Base-by-base conservation (phyloP, 2,797 vertebrate genomes). In the Threskiornis aethiopicus region DNA sequence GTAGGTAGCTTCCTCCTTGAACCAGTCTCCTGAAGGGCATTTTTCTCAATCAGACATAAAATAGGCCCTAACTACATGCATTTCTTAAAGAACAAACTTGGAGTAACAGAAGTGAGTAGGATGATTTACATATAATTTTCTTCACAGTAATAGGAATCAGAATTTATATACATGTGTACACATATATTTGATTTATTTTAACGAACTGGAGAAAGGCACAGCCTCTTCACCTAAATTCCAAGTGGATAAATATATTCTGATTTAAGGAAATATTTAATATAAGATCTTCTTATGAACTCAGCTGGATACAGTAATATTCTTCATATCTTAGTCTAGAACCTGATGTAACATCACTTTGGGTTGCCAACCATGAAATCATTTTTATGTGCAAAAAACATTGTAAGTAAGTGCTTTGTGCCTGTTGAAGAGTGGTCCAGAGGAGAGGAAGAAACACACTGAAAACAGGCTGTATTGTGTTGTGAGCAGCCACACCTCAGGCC, bases 311-410 rank as follows among this genome's bases (percentile, higher is more conserved):
- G 25, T 49, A 61, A 49, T 52, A 76, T 15, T 11, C 37, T 91
- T 77, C 16, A 13, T 77, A 39, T 67, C 39, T 77, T 94, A 11
- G 5, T 57, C 58, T 73, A 58, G 46, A 65, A 65, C 19, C 33
- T 72, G 29, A 39, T 76, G 4, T 6, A 46, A 41, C n/a, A 37
- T 67, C 46, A 19, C 33, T 78, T 65, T 1, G 1, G 5, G 7
- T 59, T 89, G 49, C 70, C 54, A 76, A 21, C 33, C 22, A 16
- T 29, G 5, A 69, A 42, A n/a, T 72, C 1, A 5, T 46, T 80
- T 64, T 59, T 25, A 16, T 33, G 19, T 46, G 44, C 0, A 0
- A 81, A 25, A 22, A 91, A 35, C 20, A 19, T 3, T 16, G 2
- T 31, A 39, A 44, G 42, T 66, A 39, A 44, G 42, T 66, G n/a